Percentiles rank a stretch among this genome's conserved stretches.
These are phyloP conservation scores for Alsophila aescularia DNA, from an alignment of 2,888 invertebrate species.

Conservation along the genomic window DNA sequence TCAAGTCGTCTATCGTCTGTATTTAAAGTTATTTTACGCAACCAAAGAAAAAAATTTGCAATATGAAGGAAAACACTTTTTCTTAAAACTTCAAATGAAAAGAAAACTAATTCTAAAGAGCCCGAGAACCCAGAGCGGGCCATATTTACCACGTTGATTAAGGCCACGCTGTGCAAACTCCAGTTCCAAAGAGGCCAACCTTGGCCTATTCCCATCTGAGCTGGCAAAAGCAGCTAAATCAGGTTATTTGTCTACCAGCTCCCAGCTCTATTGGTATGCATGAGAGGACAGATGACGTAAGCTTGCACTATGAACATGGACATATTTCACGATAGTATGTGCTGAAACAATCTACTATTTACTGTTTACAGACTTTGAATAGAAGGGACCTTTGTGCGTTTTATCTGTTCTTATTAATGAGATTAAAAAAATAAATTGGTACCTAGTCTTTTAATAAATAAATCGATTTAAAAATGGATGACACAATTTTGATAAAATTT, in stretches of 20 bases:
- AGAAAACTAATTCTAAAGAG: slow-evolving; percentile 1
- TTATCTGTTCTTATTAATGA: no score
- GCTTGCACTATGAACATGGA: slow-evolving; percentile 1
- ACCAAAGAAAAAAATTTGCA: no score
- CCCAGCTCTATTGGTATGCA: slow-evolving; percentile 18
- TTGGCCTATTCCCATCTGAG: slow-evolving; percentile 6
- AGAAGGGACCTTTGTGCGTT: no score
- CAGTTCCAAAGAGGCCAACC: slow-evolving; percentile 5
- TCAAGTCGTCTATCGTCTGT: no score
- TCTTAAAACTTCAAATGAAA: background rate
- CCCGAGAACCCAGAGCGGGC: background rate
- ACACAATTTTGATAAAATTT: no score
- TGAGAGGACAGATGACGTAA: slow-evolving; percentile 5
- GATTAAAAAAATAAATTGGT: no score
- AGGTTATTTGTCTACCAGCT: slow-evolving; percentile 18
- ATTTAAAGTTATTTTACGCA: no score
- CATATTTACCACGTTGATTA: slow-evolving; percentile 22
- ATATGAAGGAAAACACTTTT: background rate
- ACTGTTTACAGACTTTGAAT: no score
- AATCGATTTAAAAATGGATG: no score
- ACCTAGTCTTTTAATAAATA: no score
- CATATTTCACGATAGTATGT: background rate
- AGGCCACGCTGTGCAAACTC: slow-evolving; percentile 16
- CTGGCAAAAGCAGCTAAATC: slow-evolving; percentile 8
- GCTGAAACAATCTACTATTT: background rate